Conservation (phyloP, 1,140 invertebrate genomes). For the Sminthurides bifidus region DNA sequence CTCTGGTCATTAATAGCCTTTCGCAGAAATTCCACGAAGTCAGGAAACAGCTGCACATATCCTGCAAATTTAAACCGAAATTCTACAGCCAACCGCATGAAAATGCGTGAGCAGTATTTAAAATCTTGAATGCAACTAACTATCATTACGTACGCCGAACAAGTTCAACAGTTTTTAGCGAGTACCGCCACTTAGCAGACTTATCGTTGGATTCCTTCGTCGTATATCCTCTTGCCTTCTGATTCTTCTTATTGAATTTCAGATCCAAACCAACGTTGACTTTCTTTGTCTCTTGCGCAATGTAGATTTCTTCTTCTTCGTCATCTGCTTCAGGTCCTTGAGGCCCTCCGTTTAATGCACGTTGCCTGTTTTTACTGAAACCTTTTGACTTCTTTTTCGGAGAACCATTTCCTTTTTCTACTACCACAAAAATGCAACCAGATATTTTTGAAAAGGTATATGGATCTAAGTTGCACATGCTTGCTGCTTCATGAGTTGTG, state of each 20-base stretch:
- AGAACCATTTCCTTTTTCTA: constrained; percentile 8
- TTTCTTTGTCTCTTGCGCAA: constrained; percentile 42
- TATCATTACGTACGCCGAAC: constrained; percentile 38
- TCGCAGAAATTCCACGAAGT: constrained; percentile 50
- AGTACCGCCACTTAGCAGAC: constrained; percentile 63
- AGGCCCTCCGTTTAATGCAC: background rate
- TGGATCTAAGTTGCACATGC: constrained; percentile 49
- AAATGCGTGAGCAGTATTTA: background rate
- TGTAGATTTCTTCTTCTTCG: constrained; percentile 11
- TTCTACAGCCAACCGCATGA: background rate
- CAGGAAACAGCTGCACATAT: constrained; percentile 60
- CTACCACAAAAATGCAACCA: constrained; percentile 53
- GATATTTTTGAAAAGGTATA: constrained; percentile 70
- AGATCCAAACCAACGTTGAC: constrained; percentile 82
- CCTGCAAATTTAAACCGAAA: constrained; percentile 23
- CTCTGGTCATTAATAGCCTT: background rate
- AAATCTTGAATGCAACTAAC: background rate
- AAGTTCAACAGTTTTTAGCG: constrained; percentile 57
- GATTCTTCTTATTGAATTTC: constrained; percentile 70
- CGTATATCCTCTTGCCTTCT: constrained; percentile 65
- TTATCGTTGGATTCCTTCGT: constrained; percentile 44
- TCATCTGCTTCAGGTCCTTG: background rate
- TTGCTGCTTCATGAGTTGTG: constrained; percentile 37
- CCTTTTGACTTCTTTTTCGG: constrained; percentile 9
- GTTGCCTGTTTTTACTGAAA: constrained; percentile 3